Base-by-base conservation (phyloP, 2,888 invertebrate genomes). In the Lysandra bellargus region DNA sequence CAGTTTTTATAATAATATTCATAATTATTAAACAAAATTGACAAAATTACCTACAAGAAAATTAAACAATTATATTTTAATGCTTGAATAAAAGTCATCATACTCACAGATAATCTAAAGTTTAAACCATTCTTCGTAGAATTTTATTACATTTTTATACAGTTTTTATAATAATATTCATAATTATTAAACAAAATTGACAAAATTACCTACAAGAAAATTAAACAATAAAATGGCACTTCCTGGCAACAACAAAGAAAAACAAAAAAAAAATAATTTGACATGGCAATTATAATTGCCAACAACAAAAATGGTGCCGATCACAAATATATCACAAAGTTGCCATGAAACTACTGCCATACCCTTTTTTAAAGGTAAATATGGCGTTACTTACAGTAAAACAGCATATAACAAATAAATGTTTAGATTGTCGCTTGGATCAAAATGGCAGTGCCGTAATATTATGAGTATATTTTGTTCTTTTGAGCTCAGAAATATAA, bases 311-410 rank as follows among this genome's bases (percentile, higher is more conserved):
- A 33, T 33, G 33, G 33, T 69, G 69, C 33, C 69, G 14, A 69
- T 69, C 69, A 69, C 69, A 69, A 69, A 37, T 37, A 17, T 69
- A 69, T 69, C 69, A 69, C 69, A 69, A 69, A 69, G 9, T 14
- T 69, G 69, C 69, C 69, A 17, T 37, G 69, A 69, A 33, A 69
- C 37, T 33, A 33, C 64, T 1, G 3, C n/a, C 23, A 23, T 30
- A 64, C 9, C 9, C 12, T 30, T 9, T 64, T 64, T 64, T 4
- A 30, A 64, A 64, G 64, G 30, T 9, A 64, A 64, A 30, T 61
- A 64, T 30, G 64, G 30, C 30, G 23, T 64, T 4, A 64, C 30
- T 30, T 64, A 30, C 12, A 64, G 64, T 64, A 30, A 64, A 6
- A 61, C 33, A 69, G 30, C 33, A 30, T 64, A 64, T 64, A 64